These are phyloP conservation scores for Xanthorhoe designata DNA, from an alignment of 2,888 invertebrate genomes.

Conservation along the genomic window DNA sequence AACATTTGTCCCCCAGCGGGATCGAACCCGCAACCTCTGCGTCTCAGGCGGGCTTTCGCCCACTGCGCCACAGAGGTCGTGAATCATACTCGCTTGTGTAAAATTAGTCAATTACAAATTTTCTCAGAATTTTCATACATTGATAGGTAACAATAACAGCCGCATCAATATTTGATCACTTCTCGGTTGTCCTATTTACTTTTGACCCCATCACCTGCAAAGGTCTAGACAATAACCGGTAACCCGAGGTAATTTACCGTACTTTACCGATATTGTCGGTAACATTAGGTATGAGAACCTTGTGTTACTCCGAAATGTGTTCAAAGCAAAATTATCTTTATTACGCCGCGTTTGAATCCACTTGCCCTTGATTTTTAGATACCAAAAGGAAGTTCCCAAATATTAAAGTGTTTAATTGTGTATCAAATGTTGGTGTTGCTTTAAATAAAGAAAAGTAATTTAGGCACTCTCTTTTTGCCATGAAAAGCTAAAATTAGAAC, in stretches of 20 bases:
- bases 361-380: neutral
- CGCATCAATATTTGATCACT: slow-evolving; percentile 6
- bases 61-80: no score
- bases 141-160: neutral
- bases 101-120: no score
- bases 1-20: no score
- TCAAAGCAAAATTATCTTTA: slow-evolving; percentile 1
- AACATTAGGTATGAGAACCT: slow-evolving; percentile 24
- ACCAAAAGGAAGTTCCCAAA: no score
- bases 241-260: slow-evolving; percentile 60
- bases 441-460: no score
- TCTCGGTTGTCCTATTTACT: slow-evolving; percentile 22
- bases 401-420: no score
- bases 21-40: no score
- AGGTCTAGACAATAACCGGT: slow-evolving; percentile 58
- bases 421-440: no score
- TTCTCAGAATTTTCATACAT: no score
- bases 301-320: slow-evolving; percentile 10
- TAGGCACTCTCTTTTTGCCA: no score
- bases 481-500: neutral
- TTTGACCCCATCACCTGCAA: slow-evolving; percentile 29
- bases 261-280: slow-evolving; percentile 60
- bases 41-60: no score
- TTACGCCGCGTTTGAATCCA: neutral
- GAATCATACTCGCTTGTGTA: no score